Percentiles rank a stretch among this genome's conserved stretches.
Conservation (phyloP, 2,797 vertebrate species). For the Danio choprae region DNA sequence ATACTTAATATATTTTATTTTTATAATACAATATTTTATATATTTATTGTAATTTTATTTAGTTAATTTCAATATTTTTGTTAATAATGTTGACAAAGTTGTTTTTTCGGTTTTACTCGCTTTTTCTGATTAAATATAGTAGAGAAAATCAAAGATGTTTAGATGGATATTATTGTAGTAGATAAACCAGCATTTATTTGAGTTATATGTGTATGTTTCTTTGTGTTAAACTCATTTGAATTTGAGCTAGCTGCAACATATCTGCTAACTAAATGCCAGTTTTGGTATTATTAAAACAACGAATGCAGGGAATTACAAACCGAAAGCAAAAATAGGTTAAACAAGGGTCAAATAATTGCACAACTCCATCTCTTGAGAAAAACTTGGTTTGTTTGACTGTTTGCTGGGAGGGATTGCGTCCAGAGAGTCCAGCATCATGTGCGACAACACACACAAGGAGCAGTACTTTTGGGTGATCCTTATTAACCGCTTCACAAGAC, state of each 20-base stretch:
- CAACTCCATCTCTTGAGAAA: not conserved
- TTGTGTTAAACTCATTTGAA: not conserved
- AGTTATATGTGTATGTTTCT: too few species aligned
- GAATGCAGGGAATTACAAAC: not conserved
- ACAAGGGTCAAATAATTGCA: not conserved
- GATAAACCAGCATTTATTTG: too few species aligned
- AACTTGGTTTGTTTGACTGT: conserved; percentile 17
- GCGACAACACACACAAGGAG: conserved; percentile 30
- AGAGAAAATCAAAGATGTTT: not conserved
- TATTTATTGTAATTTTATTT: too few species aligned
- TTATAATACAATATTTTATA: too few species aligned
- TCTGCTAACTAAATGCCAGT: not conserved
- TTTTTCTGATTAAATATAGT: not conserved
- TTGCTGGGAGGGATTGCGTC: conserved; percentile 49
- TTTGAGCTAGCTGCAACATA: not conserved
- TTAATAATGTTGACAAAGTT: too few species aligned
- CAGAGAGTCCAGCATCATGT: conserved; percentile 22
- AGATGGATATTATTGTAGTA: too few species aligned
- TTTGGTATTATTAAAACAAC: not conserved
- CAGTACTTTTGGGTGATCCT: not conserved
- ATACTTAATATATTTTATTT: too few species aligned
- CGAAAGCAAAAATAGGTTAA: not conserved
- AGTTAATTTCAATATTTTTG: too few species aligned
- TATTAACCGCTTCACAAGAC: conserved; percentile 13
- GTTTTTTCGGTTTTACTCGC: too few species aligned